Conservation (phyloP, 2,113 vertebrate species). For the Paradisaea rubra region DNA sequence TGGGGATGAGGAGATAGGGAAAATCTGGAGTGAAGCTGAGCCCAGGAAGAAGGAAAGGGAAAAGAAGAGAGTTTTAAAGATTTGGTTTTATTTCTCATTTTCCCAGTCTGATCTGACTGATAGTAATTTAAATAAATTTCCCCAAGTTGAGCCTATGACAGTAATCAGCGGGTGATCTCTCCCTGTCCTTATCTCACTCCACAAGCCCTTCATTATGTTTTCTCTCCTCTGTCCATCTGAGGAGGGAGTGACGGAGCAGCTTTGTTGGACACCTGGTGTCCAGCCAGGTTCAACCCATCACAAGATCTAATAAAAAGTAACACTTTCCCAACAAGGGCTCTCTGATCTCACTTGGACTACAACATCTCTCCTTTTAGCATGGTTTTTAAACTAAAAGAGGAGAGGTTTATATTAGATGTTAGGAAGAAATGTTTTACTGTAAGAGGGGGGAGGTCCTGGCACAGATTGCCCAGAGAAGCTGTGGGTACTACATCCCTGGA, state of each 20-base stretch:
- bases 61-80: background rate
- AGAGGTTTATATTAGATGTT: background rate
- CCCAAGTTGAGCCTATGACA: background rate
- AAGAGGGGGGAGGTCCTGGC: background rate
- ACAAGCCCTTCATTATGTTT: background rate
- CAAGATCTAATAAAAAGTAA: background rate
- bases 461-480: background rate
- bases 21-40: background rate
- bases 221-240: background rate
- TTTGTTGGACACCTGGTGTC: fast-evolving
- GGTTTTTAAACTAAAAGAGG: background rate
- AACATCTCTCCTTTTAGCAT: background rate
- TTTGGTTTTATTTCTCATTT: background rate
- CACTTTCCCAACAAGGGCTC: background rate
- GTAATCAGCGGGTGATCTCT: background rate
- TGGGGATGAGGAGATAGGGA: background rate
- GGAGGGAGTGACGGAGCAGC: background rate
- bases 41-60: background rate
- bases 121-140: background rate
- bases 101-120: background rate
- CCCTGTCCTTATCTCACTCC: background rate
- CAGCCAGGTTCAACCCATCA: fast-evolving
- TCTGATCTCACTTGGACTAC: background rate
- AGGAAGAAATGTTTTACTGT: background rate
- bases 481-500: background rate